phyloP scores from a whole-genome alignment of 2,888 invertebrate genomes.

The Podotricha telesiphe region DNA sequence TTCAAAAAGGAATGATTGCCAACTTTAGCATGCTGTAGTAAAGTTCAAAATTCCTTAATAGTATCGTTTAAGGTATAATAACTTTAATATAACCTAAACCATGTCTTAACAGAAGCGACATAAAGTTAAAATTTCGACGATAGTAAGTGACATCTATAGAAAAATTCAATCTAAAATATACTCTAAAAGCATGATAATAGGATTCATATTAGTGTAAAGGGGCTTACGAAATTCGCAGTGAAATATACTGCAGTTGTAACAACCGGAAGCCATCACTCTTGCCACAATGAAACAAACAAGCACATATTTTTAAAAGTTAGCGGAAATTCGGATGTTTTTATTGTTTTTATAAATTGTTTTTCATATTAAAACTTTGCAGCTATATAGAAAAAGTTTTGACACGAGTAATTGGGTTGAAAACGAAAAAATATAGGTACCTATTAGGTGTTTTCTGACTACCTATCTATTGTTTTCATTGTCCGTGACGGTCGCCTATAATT shows the following conservation, averaged over 20 bases:
- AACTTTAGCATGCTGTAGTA: constrained; percentile 10
- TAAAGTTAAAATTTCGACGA: constrained; percentile 31
- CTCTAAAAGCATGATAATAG: background rate
- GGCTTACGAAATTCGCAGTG: constrained; percentile 19
- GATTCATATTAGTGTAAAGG: background rate
- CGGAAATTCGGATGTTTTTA: constrained; percentile 36
- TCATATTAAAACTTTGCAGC: constrained; percentile 1
- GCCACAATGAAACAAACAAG: constrained; percentile 41
- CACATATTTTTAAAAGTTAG: constrained; percentile 40
- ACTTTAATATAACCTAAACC: constrained; percentile 12
- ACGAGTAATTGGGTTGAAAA: constrained; percentile 17
- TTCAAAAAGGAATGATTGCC: constrained; percentile 12
- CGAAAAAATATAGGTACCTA: background rate
- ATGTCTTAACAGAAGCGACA: background rate
- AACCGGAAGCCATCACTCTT: constrained; percentile 42
- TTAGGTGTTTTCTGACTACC: background rate
- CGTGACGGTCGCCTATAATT: background rate
- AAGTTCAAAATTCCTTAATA: constrained; percentile 34
- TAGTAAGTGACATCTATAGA: background rate
- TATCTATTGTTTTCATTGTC: background rate
- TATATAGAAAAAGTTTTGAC: constrained; percentile 23
- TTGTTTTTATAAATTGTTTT: constrained; percentile 34
- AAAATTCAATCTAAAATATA: constrained; percentile 3
- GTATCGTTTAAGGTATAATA: constrained; percentile 6
- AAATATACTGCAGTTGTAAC: constrained; percentile 39